Conservation (phyloP, 1,140 invertebrate genomes). For the Temnothorax nylanderi region DNA sequence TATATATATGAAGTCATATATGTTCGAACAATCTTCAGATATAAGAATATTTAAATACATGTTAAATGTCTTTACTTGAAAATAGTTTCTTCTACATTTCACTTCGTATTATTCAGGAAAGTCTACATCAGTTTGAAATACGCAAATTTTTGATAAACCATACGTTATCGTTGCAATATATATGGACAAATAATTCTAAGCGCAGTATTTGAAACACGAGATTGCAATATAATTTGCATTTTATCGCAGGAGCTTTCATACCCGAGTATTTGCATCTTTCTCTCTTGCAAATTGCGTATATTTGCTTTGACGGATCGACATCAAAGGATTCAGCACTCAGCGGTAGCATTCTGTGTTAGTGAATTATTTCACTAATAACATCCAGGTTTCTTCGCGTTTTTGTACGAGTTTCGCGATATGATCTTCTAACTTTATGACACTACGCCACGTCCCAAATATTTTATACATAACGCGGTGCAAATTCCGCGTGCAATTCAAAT, state of each 20-base stretch:
- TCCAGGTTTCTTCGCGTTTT: neutral
- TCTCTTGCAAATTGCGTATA: constrained; percentile 24
- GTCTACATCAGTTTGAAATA: neutral
- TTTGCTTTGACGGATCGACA: constrained; percentile 12
- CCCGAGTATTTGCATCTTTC: constrained; percentile 31
- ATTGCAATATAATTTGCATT: constrained; percentile 33
- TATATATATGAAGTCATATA: too few species aligned
- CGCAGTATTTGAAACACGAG: neutral
- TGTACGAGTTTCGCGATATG: constrained; percentile 12
- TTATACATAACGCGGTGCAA: neutral
- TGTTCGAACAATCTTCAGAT: neutral
- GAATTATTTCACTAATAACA: constrained; percentile 36
- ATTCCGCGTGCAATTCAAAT: constrained; percentile 14
- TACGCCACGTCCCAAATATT: neutral
- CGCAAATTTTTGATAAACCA: neutral
- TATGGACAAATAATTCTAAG: neutral
- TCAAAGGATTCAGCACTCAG: constrained; percentile 26
- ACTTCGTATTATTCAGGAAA: neutral
- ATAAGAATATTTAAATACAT: neutral
- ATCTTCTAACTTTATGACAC: neutral
- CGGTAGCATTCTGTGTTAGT: neutral
- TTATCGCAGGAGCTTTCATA: neutral
- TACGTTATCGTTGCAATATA: neutral
- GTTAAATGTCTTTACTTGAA: neutral
- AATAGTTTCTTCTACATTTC: neutral